phyloP scores from a whole-genome alignment of 2,888 invertebrate species.

The Glyphotaelius pellucidus region DNA sequence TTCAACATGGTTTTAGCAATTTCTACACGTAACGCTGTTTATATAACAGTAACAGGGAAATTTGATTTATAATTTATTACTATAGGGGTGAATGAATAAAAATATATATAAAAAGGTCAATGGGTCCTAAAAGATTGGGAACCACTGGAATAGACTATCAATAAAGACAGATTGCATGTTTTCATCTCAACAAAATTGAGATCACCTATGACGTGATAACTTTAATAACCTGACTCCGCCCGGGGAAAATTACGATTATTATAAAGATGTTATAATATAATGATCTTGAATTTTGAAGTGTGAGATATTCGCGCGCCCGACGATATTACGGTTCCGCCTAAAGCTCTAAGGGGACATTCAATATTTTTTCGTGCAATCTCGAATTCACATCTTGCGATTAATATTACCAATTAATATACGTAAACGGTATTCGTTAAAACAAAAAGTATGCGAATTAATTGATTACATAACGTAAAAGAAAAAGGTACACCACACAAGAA shows the following conservation, averaged over 20 bases:
- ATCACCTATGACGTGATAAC: neutral
- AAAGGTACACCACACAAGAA: neutral
- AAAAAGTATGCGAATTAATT: neutral
- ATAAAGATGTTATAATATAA: neutral
- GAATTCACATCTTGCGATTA: neutral
- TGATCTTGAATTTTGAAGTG: neutral
- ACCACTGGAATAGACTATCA: neutral
- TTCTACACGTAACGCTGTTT: too few relatives aligned
- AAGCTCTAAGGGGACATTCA: neutral
- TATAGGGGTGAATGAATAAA: too few relatives aligned
- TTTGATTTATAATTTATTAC: too few relatives aligned
- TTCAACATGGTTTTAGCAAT: too few relatives aligned
- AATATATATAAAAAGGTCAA: too few relatives aligned
- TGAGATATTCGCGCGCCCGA: neutral
- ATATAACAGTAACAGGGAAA: too few relatives aligned
- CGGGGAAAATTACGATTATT: neutral
- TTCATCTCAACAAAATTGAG: neutral
- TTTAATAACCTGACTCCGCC: neutral
- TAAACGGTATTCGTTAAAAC: neutral
- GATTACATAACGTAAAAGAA: neutral
- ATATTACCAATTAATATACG: neutral
- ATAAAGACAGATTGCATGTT: neutral
- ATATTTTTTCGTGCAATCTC: neutral
- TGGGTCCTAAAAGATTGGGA: too few relatives aligned
- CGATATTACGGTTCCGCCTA: neutral